Evolutionary conservation across 2,113 vertebrate genomes (phyloP), one percentile per base, ranked within the genome.

Genomic region (Corythaeola cristata): DNA sequence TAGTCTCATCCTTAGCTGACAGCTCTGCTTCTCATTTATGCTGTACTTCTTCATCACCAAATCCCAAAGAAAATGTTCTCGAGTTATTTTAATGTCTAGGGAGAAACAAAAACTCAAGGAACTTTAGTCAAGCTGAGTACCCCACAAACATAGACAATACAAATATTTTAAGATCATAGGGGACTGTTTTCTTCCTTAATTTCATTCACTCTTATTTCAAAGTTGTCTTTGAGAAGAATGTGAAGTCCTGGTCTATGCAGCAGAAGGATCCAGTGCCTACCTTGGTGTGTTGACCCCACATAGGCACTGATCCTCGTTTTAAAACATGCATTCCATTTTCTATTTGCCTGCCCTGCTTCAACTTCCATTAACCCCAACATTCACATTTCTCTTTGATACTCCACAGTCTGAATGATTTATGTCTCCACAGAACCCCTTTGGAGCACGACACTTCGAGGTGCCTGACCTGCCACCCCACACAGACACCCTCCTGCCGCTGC

Each of bases 371-470:
- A 68, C 3, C 18, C 33, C 4, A 52, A 8, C 33, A 63, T 2
- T n/a, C 75, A 44, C 71, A 30, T 33, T 58, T 81, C 53, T 64
- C 68, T 21, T 3, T 16, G 47, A 5, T 6, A 14, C 19, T 27
- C 20, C 32, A 24, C n/a, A 45, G n/a, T 27, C 44, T 52, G 45
- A 56, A 35, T 2, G 11, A 52, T 22, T 56, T 80, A 18, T 5
- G 11, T 52, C 52, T 60, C 10, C 67, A 15, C 18, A 32, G 33
- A 30, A 63, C 5, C 26, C 16, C 30, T 73, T 1, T 20, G 69
- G 32, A 56, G 12, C 0, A 0, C 8, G 19, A 32, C 32, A 1
- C 27, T 9, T 9, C 0, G 22, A 39, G 53, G 37, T n/a, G 35
- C 59, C 27, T 0, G 0, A 45, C 9, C 11, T 22, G 10, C 9